A percentile compares a stretch with the other conserved stretches of the same genome.
Evolutionary conservation across 2,797 vertebrate species (phyloP).

Genomic region (Catharus ustulatus): DNA sequence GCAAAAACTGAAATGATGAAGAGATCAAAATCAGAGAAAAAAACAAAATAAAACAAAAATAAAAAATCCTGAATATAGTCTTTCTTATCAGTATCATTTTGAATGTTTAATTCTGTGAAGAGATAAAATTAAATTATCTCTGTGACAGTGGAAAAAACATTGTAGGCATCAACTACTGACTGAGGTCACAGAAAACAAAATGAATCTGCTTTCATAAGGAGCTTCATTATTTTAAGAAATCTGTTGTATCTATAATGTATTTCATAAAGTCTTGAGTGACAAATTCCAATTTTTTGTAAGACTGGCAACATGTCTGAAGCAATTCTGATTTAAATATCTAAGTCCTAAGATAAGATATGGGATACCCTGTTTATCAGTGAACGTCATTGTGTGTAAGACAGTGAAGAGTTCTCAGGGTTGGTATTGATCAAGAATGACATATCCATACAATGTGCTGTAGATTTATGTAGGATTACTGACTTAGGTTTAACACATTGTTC

Average conservation of each 20-base stretch:
- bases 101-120: neutral
- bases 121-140: slow-evolving; percentile 20
- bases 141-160: neutral
- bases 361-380: neutral
- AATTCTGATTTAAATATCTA: neutral
- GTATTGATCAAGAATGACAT: neutral
- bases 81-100: slow-evolving; percentile 36
- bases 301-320: neutral
- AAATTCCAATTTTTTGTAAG: neutral
- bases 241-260: neutral
- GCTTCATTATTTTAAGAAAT: neutral
- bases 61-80: neutral
- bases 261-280: neutral
- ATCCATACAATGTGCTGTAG: neutral
- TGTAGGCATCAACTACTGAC: neutral
- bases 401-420: neutral
- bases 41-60: neutral
- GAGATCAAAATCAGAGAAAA: neutral
- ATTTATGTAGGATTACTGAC: neutral
- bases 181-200: neutral
- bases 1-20: slow-evolving; percentile 16
- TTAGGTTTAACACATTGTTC: neutral
- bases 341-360: neutral
- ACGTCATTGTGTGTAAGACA: neutral
- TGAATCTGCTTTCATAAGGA: neutral